phyloP scores from a whole-genome alignment of 2,113 vertebrate genomes.

The Nesoenas mayeri region DNA sequence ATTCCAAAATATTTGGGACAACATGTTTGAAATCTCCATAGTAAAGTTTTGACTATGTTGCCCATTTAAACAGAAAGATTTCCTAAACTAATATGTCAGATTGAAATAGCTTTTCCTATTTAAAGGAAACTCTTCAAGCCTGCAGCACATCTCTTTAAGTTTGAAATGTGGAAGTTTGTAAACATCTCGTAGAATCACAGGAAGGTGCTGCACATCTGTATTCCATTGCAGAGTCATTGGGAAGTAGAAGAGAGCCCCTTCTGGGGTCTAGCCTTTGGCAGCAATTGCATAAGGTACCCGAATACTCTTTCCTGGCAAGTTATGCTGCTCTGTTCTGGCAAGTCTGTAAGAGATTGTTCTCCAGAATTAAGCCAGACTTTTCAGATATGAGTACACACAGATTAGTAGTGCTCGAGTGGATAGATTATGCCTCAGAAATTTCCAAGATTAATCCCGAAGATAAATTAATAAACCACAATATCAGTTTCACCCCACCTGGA shows the following conservation, averaged over 20 bases:
- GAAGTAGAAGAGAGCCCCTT: neutral
- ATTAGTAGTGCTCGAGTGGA: neutral
- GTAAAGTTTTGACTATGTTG: neutral
- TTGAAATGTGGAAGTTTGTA: neutral
- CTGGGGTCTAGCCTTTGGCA: neutral
- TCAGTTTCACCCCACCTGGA: neutral
- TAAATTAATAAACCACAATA: neutral
- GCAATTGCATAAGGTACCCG: neutral
- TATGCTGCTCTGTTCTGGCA: neutral
- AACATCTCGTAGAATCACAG: neutral
- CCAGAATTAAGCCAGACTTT: neutral
- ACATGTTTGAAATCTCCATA: neutral
- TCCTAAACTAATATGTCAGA: neutral
- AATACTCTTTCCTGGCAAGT: neutral
- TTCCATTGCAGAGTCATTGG: accelerated
- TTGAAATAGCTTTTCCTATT: neutral
- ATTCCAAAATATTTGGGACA: neutral
- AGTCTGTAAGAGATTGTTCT: neutral
- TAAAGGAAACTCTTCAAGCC: neutral
- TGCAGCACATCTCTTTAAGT: neutral
- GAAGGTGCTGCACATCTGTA: neutral
- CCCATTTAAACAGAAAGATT: neutral
- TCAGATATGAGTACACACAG: neutral
- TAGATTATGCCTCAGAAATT: neutral
- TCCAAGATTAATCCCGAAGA: neutral